These are phyloP conservation scores for Copsychus sechellarum DNA, from an alignment of 2,113 vertebrate species.

Conservation along the genomic window DNA sequence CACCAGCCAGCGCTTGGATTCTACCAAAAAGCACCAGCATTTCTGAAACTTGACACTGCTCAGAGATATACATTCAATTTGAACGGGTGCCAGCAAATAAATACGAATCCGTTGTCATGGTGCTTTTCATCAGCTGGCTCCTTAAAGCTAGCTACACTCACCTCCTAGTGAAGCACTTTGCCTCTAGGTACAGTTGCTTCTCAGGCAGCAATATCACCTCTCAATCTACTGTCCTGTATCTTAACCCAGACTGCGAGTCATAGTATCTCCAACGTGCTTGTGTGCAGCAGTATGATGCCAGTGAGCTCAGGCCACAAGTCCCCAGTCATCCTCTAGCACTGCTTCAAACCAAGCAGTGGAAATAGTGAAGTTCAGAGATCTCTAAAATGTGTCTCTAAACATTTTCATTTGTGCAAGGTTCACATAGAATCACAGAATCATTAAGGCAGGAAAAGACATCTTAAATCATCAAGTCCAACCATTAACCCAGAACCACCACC, in stretches of 20 bases:
- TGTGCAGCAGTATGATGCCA: background rate
- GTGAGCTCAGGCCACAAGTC: background rate
- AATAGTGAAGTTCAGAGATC: background rate
- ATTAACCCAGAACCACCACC: background rate
- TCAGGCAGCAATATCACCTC: background rate
- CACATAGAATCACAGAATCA: accelerated
- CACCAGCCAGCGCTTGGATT: background rate
- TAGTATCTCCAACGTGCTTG: accelerated
- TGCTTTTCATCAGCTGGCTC: slow-evolving; percentile 1
- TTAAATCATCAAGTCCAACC: background rate
- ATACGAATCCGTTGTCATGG: slow-evolving; percentile 23
- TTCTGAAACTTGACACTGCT: slow-evolving; percentile 14
- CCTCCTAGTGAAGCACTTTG: slow-evolving; percentile 6
- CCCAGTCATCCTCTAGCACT: background rate
- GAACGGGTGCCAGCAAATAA: slow-evolving; percentile 40
- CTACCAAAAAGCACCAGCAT: background rate
- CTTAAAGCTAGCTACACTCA: background rate
- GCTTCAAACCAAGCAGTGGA: background rate
- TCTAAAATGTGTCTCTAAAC: background rate
- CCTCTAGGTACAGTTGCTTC: background rate
- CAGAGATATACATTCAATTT: background rate
- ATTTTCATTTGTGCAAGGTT: background rate
- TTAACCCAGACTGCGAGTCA: background rate
- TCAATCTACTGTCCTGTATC: background rate
- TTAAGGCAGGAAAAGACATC: background rate